Evolutionary conservation across 1,140 invertebrate species (phyloP).

Genomic region (Andrena cerasifolii): DNA sequence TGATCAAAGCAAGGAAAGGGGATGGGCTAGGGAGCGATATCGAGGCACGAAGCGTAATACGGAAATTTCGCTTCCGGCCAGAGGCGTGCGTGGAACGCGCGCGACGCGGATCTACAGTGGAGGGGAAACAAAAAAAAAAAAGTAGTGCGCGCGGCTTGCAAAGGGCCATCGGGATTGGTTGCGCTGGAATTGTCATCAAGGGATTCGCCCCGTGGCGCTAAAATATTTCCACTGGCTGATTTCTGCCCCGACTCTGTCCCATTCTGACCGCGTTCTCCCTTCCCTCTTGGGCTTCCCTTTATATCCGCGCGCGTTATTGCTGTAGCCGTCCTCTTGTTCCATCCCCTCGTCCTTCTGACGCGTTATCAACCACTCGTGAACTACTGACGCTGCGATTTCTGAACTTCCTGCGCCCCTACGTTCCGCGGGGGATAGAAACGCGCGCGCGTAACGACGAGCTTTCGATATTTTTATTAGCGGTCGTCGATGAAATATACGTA

Average conservation of each 20-base stretch:
- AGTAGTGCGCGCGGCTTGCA: background rate
- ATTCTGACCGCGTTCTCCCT: conserved; percentile 36
- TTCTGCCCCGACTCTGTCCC: conserved; percentile 49
- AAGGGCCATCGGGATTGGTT: conserved; percentile 37
- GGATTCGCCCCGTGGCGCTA: conserved; percentile 70
- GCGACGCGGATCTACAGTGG: background rate
- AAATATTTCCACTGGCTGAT: conserved; percentile 74
- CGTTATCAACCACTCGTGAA: conserved; percentile 44
- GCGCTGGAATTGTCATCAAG: conserved; percentile 72
- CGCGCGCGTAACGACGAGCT: background rate
- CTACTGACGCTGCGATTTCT: conserved; percentile 42
- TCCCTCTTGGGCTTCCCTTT: conserved; percentile 26
- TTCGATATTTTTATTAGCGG: background rate
- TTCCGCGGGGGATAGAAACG: background rate
- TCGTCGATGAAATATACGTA: background rate
- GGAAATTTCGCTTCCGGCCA: conserved; percentile 63
- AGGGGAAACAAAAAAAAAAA: conserved; percentile 34
- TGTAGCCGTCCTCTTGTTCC: conserved; percentile 41
- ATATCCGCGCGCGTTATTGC: conserved; percentile 56
- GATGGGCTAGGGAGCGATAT: conserved; percentile 24
- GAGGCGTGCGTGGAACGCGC: conserved; percentile 49
- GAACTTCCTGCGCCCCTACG: background rate
- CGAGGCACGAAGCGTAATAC: conserved; percentile 50
- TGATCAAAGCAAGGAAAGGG: conserved; percentile 57
- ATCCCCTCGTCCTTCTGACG: conserved; percentile 5